Conservation (phyloP, 2,888 invertebrate species). For the Scaptomyza parva region DNA sequence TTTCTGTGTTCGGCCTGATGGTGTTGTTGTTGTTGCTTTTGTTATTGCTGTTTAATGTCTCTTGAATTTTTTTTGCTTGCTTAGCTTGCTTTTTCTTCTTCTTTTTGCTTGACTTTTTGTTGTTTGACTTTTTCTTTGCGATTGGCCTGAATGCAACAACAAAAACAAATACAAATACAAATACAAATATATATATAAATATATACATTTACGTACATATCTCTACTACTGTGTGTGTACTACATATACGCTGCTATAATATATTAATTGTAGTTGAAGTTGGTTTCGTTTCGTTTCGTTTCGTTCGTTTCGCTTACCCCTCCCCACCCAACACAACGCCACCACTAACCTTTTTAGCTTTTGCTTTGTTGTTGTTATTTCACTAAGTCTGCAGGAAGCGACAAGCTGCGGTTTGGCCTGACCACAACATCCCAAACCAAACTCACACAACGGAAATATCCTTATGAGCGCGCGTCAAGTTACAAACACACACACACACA, state of each 20-base stretch:
- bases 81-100: conserved; percentile 45
- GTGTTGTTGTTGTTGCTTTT: conserved; percentile 23
- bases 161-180: conserved; percentile 7
- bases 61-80: conserved; percentile 54
- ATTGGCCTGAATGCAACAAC: conserved; percentile 82
- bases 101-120: conserved; percentile 50
- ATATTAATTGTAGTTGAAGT: conserved; percentile 39
- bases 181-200: background rate
- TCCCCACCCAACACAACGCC: too few relatives aligned
- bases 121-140: conserved; percentile 55
- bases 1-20: conserved; percentile 27
- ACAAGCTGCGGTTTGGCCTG: conserved; percentile 28
- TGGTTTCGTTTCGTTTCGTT: background rate
- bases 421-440: conserved; percentile 30
- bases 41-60: conserved; percentile 44
- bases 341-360: too few relatives aligned
- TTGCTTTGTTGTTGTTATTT: conserved; percentile 4
- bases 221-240: too few relatives aligned
- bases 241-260: conserved; percentile 45
- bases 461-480: conserved; percentile 34
- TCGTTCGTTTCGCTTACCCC: too few relatives aligned
- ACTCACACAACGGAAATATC: conserved; percentile 32
- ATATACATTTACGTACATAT: background rate
- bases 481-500: conserved; percentile 5
- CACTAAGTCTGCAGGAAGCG: conserved; percentile 28